These are phyloP conservation scores for Lophura swinhoii DNA, from an alignment of 2,797 vertebrate species.

Conservation along the genomic window DNA sequence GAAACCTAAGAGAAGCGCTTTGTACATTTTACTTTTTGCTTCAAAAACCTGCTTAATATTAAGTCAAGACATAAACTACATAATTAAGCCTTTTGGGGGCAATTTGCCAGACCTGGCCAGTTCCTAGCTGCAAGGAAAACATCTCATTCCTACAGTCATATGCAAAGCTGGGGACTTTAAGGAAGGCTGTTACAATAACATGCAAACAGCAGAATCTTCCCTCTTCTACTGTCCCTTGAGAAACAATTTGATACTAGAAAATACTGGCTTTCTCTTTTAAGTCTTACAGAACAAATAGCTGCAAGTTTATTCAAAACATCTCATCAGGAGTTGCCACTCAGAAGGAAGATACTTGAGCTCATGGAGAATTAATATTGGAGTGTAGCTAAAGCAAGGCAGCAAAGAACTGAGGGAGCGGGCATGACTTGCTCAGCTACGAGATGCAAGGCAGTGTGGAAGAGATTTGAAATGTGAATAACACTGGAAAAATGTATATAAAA, in stretches of 20 bases:
- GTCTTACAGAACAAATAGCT: not conserved
- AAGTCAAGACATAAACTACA: fast-evolving
- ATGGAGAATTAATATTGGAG: not conserved
- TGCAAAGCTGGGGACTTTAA: not conserved
- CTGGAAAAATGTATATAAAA: not conserved
- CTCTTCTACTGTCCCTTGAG: not conserved
- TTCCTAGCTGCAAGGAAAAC: not conserved
- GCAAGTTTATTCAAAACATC: not conserved
- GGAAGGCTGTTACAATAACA: not conserved
- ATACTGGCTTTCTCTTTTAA: not conserved
- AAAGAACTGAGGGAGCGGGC: not conserved
- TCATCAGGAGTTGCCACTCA: not conserved
- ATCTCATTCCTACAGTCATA: not conserved
- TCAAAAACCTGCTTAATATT: not conserved
- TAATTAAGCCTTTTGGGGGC: not conserved
- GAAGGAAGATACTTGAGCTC: not conserved
- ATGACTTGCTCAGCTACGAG: not conserved
- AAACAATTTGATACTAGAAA: not conserved
- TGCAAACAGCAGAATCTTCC: not conserved
- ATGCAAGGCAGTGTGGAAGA: not conserved
- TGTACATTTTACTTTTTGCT: not conserved
- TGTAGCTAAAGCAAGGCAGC: not conserved
- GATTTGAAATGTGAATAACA: not conserved
- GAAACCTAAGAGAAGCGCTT: not conserved
- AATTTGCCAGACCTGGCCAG: not conserved